phyloP scores from a whole-genome alignment of 2,113 vertebrate genomes.

The Chelonoidis abingdonii region DNA sequence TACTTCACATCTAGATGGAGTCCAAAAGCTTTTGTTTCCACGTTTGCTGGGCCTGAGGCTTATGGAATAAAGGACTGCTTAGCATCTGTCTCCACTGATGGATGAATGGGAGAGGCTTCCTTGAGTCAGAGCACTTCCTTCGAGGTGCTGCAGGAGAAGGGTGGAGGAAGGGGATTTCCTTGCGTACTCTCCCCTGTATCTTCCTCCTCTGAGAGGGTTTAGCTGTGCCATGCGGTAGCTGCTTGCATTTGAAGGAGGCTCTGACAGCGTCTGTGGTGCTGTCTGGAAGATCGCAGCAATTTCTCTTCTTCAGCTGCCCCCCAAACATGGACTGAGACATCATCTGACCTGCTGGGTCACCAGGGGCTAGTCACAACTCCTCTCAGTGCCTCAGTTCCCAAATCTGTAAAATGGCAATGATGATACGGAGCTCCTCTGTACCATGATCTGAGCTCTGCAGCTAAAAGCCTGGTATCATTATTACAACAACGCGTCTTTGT shows the following conservation, averaged over 20 bases:
- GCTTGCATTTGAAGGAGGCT: not conserved
- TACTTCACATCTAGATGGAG: not conserved
- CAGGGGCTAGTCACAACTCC: not conserved
- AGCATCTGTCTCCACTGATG: not conserved
- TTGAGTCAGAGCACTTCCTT: not conserved
- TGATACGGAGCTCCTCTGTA: not conserved
- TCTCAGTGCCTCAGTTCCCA: not conserved
- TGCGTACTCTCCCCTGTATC: not conserved
- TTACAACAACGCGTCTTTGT: not conserved
- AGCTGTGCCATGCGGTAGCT: not conserved
- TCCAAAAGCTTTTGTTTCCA: not conserved
- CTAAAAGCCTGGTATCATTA: not conserved
- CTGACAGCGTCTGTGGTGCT: not conserved
- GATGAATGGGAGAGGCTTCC: not conserved
- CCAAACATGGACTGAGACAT: not conserved
- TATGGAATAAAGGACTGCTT: not conserved
- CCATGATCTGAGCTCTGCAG: too few relatives aligned
- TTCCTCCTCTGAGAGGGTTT: not conserved
- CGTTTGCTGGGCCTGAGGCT: not conserved
- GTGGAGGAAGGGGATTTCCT: not conserved
- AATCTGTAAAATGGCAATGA: not conserved
- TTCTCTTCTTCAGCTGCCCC: not conserved
- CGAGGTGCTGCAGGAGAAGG: not conserved
- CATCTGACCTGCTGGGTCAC: not conserved
- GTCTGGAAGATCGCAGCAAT: not conserved